Evolutionary conservation across 2,797 vertebrate genomes (phyloP).

Genomic region (Huso huso): DNA sequence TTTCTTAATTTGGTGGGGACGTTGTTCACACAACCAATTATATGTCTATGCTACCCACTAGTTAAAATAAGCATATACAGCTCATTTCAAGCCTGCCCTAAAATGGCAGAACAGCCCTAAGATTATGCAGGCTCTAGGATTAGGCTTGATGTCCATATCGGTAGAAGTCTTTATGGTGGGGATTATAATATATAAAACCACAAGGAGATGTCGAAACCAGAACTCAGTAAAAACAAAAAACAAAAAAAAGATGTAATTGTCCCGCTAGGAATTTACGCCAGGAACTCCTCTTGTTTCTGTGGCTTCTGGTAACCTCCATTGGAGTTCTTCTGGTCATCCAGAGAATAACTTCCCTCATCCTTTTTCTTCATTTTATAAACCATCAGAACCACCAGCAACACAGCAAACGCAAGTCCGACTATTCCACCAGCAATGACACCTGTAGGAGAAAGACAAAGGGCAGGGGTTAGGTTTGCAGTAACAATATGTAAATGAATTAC

Average conservation of each 20-base stretch:
- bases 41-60: no score
- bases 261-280: slow-evolving; percentile 47
- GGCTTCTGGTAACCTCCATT: slow-evolving; percentile 58
- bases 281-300: slow-evolving; percentile 72
- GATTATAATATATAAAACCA: not conserved
- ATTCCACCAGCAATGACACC: slow-evolving; percentile 71
- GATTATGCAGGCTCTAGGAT: not conserved
- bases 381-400: slow-evolving; percentile 58
- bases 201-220: no score
- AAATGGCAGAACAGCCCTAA: not conserved
- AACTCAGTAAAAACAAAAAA: no score
- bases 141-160: not conserved
- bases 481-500: slow-evolving; percentile 11
- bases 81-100: not conserved
- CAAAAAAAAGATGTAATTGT: no score
- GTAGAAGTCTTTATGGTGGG: not conserved
- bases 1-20: no score
- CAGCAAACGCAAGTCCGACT: slow-evolving; percentile 59
- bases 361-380: slow-evolving; percentile 76
- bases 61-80: not conserved
- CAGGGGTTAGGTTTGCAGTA: slow-evolving; percentile 14
- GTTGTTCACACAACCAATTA: no score
- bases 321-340: slow-evolving; percentile 59
- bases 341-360: slow-evolving; percentile 59
- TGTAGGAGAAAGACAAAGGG: slow-evolving; percentile 34